Evolutionary conservation across 2,113 vertebrate species (phyloP), one percentile per base, ranked within the genome.

Genomic region (Tetraodon nigroviridis): DNA sequence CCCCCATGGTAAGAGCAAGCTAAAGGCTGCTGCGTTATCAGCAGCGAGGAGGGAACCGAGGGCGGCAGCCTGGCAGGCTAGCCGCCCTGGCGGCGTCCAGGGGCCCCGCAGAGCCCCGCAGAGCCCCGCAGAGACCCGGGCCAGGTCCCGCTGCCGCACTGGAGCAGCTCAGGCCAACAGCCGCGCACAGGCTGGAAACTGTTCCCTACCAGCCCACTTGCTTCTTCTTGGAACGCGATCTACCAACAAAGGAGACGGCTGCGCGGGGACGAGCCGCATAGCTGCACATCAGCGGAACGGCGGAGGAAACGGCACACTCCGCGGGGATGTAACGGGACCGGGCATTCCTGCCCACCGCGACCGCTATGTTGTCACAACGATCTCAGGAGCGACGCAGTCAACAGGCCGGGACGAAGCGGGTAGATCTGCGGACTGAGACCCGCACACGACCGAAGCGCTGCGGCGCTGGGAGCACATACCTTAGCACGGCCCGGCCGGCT

Each of bases 391-490:
- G 84, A 81, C 82, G 76, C 80, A 87, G 84, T 83, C 88, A 86
- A 89, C 88, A 89, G 88, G 89, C 87, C 89, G 84, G 85, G 69
- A 80, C 77, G 76, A 48, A 73, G 75, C 61, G 67, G 70, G 19
- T 12, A 17, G 5, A 54, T 51, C 53, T 64, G 2, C 1, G 49
- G 46, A 51, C 58, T 40, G 64, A 71, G 59, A 64, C 1, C 61
- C 40, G 51, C 41, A 62, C 60, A 17, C 71, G 73, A 71, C 54
- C 76, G 77, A 51, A 55, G 64, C 51, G 58, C 75, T 50, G 27
- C 7, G 14, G 19, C 18, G 27, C 67, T 53, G 10, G 49, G 18
- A 16, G 19, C 55, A 55, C 86, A 21, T 82, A 90, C 88, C 88
- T 80, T 65, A 55, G 17, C 63, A 37, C 63, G 67, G 16, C 65